Base-by-base conservation (phyloP, 2,113 vertebrate genomes). In the Myanophis thanlyinensis region DNA sequence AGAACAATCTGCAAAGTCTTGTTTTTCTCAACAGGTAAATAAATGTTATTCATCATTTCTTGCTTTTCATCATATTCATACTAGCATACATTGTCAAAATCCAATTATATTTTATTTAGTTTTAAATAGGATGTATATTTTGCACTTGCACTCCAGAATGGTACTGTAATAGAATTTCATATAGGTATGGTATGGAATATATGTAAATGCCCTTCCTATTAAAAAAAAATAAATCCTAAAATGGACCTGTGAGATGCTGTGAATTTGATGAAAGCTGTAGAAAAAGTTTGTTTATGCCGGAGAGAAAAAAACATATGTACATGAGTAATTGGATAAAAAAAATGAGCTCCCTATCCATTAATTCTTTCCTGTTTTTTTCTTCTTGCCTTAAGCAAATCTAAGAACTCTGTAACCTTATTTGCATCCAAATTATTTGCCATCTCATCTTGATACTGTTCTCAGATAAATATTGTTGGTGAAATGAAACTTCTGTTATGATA, bases 21-120 rank as follows among this genome's bases (percentile, higher is more conserved):
- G 99, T 94, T 99, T 99, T 96, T 96, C 98, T 0, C 99, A 99
- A 93, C 99, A 99, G 98, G 99, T 99, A 97, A 92, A 56, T 51
- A 88, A 92, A 52, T n/a, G 46, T 2, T 54, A 49, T 92, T 88
- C 20, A 44, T 22, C 46, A 46, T 4, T 4, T 13, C 20, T 35
- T 52, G 4, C 48, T 85, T 90, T 89, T 85, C 3, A 12, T 56
- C 10, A 15, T 40, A 40, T 5, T 18, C 22, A 49, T 56, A 54
- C 49, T 89, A 27, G 18, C 25, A 85, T 52, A 5, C 48, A 73
- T 11, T 52, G 35, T 15, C 25, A 27, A 2, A 2, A 40, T 44
- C 35, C 40, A 49, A 88, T 62, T 20, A 5, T 4, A 35, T 59
- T 89, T 49, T 85, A 73, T 89, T 88, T 54, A 5, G 51, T 53